Conservation (phyloP, 2,113 vertebrate genomes). For the Cebus imitator region DNA sequence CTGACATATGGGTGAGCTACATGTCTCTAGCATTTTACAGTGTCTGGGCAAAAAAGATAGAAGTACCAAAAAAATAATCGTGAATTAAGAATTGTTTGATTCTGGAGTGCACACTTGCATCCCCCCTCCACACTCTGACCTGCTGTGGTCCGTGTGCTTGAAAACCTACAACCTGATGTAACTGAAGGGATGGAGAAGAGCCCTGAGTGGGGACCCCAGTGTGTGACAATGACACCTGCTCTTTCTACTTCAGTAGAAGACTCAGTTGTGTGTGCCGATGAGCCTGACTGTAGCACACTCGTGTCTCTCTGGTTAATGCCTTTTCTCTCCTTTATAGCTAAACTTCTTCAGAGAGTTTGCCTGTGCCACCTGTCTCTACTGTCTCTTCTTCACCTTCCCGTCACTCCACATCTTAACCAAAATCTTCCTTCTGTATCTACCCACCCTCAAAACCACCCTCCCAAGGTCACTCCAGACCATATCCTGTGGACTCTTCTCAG, state of each 20-base stretch:
- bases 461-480: not conserved
- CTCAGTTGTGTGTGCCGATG: not conserved
- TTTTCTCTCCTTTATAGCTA: not conserved
- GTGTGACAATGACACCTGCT: not conserved
- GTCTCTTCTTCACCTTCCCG: not conserved
- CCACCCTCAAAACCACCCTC: not conserved
- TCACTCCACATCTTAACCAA: too few species aligned
- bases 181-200: not conserved
- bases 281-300: not conserved
- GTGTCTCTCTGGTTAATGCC: not conserved
- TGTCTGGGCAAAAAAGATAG: not conserved
- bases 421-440: not conserved
- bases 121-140: rapidly evolving
- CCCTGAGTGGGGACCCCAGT: not conserved
- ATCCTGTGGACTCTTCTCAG: not conserved
- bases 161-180: too few species aligned
- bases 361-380: rapidly evolving
- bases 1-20: not conserved
- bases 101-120: not conserved
- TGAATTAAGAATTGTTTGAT: not conserved
- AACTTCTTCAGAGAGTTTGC: not conserved
- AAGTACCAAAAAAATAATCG: not conserved
- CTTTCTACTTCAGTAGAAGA: too few species aligned
- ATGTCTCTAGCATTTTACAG: not conserved
- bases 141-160: not conserved